A percentile compares a stretch with the other conserved stretches of the same genome.
phyloP scores from a whole-genome alignment of 2,113 vertebrate genomes.

The Heteronetta atricapilla region DNA sequence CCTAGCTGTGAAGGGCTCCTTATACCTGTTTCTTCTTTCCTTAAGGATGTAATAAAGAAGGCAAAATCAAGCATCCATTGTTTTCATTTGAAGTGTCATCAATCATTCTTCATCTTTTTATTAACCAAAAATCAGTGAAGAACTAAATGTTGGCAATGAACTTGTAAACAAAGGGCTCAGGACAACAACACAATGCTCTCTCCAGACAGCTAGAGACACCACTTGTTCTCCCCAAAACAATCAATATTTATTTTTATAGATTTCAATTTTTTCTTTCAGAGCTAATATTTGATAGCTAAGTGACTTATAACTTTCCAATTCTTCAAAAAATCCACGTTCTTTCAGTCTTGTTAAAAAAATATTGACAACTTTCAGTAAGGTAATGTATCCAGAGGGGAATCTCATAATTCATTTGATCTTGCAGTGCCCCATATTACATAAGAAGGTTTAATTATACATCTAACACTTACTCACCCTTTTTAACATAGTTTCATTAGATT shows the following conservation, averaged over 20 bases:
- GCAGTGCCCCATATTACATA: conserved; percentile 31
- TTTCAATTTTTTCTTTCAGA: background rate
- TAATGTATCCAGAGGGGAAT: conserved; percentile 57
- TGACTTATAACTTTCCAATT: background rate
- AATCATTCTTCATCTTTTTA: background rate
- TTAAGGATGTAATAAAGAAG: conserved; percentile 45
- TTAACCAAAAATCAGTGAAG: conserved; percentile 7
- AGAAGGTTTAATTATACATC: conserved; percentile 74
- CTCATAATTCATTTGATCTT: conserved; percentile 46
- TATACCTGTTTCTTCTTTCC: background rate
- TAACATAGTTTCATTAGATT: conserved; percentile 63
- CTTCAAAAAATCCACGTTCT: conserved; percentile 16
- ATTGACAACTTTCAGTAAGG: conserved; percentile 46
- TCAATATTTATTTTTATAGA: background rate
- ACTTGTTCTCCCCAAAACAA: background rate
- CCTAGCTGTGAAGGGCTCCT: conserved; percentile 19
- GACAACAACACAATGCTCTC: background rate
- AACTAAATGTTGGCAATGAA: background rate
- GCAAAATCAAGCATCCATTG: conserved; percentile 39
- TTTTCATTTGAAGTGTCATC: conserved; percentile 57
- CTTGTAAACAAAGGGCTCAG: background rate
- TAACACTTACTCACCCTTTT: conserved; percentile 60
- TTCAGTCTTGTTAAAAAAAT: conserved; percentile 26
- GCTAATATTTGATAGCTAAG: conserved; percentile 11
- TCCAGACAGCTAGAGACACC: background rate